Conservation (phyloP, 2,888 invertebrate genomes). For the Melieria picta region DNA sequence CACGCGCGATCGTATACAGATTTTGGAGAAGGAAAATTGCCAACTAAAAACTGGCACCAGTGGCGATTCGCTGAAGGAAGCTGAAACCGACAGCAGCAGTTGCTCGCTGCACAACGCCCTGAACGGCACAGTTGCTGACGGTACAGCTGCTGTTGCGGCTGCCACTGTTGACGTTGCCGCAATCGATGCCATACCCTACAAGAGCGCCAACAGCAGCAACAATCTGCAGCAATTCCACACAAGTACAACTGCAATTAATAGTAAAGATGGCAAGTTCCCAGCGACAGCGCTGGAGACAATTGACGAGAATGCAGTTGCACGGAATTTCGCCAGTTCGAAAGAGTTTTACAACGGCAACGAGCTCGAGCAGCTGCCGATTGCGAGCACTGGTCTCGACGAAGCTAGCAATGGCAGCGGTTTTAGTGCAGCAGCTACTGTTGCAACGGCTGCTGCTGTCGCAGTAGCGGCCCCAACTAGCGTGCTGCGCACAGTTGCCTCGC, state of each 20-base stretch:
- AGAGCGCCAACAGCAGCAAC: constrained; percentile 24
- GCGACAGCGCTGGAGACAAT: constrained; percentile 51
- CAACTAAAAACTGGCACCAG: constrained; percentile 55
- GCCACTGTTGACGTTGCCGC: constrained; percentile 5
- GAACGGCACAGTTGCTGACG: constrained; percentile 26
- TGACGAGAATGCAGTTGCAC: constrained; percentile 53
- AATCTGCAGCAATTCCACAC: constrained; percentile 33
- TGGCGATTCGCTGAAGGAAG: constrained; percentile 41
- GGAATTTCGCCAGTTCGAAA: constrained; percentile 41
- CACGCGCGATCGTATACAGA: constrained; percentile 75
- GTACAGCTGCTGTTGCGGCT: background rate
- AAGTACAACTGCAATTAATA: constrained; percentile 26
- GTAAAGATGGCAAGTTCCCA: background rate
- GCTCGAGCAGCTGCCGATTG: constrained; percentile 14
- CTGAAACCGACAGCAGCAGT: constrained; percentile 10
- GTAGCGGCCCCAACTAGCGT: constrained; percentile 39
- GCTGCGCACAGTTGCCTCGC: constrained; percentile 49
- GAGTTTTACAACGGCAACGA: constrained; percentile 43
- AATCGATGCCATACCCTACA: constrained; percentile 25
- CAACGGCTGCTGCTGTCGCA: constrained; percentile 39
- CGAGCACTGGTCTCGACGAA: background rate
- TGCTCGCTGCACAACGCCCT: constrained; percentile 43
- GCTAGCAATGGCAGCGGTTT: background rate
- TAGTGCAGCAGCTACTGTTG: constrained; percentile 39
- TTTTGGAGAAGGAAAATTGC: constrained; percentile 72